Conservation (phyloP, 2,797 vertebrate genomes). For the Cygnus olor region DNA sequence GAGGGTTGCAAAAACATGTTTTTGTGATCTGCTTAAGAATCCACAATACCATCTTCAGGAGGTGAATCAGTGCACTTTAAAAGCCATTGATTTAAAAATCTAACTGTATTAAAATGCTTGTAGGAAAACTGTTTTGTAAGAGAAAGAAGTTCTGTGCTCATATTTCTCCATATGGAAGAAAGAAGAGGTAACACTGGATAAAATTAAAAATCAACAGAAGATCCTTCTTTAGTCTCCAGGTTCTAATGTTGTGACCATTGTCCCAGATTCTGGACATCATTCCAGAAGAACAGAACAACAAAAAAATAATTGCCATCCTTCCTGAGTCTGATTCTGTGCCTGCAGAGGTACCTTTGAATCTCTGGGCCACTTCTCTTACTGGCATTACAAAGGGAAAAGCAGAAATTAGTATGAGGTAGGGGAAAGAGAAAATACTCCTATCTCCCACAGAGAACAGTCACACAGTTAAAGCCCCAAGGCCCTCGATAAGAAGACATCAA, state of each 20-base stretch:
- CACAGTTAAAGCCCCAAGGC: not conserved
- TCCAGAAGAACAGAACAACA: not conserved
- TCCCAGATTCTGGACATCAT: not conserved
- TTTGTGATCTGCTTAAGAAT: conserved; percentile 15
- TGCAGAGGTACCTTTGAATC: not conserved
- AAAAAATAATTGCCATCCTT: not conserved
- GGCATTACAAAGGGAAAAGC: conserved; percentile 1
- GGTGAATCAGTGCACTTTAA: not conserved
- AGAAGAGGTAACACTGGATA: not conserved
- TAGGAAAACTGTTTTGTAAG: not conserved
- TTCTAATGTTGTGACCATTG: not conserved
- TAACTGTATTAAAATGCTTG: conserved; percentile 1
- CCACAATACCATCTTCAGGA: not conserved
- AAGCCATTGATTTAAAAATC: not conserved
- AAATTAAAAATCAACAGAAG: not conserved
- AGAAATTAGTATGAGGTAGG: conserved; percentile 4
- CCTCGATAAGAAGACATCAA: conserved; percentile 50
- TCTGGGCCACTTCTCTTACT: not conserved
- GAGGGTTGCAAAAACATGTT: not conserved
- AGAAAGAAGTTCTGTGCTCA: not conserved
- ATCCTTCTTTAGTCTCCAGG: not conserved
- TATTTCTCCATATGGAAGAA: not conserved
- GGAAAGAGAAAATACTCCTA: conserved; percentile 45
- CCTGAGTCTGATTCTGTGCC: not conserved
- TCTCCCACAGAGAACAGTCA: conserved; percentile 50